phyloP scores from a whole-genome alignment of 1,140 invertebrate species.

The Leguminivora glycinivorella region DNA sequence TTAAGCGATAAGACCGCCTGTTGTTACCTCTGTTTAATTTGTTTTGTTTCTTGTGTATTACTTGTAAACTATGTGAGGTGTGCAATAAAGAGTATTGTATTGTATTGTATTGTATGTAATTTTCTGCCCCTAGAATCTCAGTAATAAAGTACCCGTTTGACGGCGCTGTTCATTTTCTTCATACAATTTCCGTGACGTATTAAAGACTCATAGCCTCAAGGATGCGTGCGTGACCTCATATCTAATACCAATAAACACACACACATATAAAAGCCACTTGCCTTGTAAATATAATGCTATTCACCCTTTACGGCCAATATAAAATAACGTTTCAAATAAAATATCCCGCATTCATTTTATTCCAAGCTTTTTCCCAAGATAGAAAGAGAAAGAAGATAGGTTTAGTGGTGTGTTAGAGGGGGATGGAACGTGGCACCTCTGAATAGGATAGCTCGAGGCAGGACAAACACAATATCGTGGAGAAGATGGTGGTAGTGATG shows the following conservation, averaged over 20 bases:
- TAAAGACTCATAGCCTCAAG: no score
- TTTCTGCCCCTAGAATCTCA: no score
- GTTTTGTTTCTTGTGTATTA: no score
- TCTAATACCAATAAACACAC: neutral
- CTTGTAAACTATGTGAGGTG: no score
- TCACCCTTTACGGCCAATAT: conserved; percentile 13
- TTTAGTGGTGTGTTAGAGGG: neutral
- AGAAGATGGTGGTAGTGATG: conserved; percentile 2
- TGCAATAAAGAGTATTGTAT: no score
- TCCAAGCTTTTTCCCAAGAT: conserved; percentile 21
- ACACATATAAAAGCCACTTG: neutral
- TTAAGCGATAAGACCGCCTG: no score
- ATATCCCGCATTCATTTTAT: conserved; percentile 20
- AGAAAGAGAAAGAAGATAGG: neutral
- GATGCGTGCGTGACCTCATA: neutral
- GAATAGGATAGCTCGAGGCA: conserved; percentile 18
- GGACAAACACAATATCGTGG: conserved; percentile 21
- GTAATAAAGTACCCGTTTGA: no score
- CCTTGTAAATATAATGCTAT: conserved; percentile 13
- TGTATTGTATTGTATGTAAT: no score
- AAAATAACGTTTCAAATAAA: conserved; percentile 27
- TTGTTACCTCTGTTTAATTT: no score
- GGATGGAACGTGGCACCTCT: conserved; percentile 15
- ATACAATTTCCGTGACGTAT: no score
- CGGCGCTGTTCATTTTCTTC: no score